phyloP scores from a whole-genome alignment of 2,797 vertebrate species.

The Salarias fasciatus region DNA sequence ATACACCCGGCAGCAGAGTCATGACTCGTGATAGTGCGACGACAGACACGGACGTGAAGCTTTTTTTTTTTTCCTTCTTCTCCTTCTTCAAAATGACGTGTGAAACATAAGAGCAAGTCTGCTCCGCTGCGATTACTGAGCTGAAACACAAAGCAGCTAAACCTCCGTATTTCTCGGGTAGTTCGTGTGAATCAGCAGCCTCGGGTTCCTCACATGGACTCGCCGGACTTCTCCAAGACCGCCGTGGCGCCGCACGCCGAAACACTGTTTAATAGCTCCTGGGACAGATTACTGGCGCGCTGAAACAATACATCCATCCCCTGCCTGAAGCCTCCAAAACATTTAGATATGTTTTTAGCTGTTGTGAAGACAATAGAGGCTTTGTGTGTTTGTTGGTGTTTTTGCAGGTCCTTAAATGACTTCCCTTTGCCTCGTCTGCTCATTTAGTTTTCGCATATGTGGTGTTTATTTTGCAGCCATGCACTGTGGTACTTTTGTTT shows the following conservation, averaged over 20 bases:
- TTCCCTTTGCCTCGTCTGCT: too few relatives aligned
- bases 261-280: constrained; percentile 21
- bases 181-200: constrained; percentile 36
- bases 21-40: constrained; percentile 23
- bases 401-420: too few relatives aligned
- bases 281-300: constrained; percentile 11
- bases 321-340: constrained; percentile 32
- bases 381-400: too few relatives aligned
- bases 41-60: constrained; percentile 7
- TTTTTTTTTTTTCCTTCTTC: constrained; percentile 10
- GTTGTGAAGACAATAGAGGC: neutral
- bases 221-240: constrained; percentile 9
- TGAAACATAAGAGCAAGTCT: constrained; percentile 32
- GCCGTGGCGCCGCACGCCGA: constrained; percentile 14
- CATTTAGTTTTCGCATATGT: too few relatives aligned
- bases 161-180: constrained; percentile 5
- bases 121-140: constrained; percentile 43
- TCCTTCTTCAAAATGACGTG: constrained; percentile 13
- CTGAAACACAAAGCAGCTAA: constrained; percentile 28
- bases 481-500: too few relatives aligned
- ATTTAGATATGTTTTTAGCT: constrained; percentile 8
- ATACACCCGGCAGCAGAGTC: constrained; percentile 23
- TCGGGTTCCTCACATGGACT: constrained; percentile 33
- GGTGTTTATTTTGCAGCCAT: too few relatives aligned
- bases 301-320: neutral